Percentiles rank a stretch among this genome's conserved stretches.
Evolutionary conservation across 2,797 vertebrate genomes (phyloP).

Genomic region (Accipiter fasciatus): DNA sequence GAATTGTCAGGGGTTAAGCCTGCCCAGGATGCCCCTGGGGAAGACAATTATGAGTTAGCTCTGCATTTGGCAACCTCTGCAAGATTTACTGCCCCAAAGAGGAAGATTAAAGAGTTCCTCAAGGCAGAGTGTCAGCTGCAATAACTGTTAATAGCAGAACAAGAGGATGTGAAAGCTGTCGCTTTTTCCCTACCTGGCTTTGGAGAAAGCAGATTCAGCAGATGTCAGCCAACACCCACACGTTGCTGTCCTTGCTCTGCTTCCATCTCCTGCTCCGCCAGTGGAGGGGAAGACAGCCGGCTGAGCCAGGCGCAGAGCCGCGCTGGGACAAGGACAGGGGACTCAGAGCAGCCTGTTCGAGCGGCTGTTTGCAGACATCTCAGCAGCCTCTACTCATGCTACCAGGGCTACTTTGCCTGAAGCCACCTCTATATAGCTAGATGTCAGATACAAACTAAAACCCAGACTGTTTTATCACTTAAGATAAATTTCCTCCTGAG

Average conservation of each 20-base stretch:
- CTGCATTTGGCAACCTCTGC: not conserved
- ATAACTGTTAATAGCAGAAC: not conserved
- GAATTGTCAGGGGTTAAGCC: not conserved
- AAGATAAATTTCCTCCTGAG: not conserved
- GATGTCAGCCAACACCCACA: fast-evolving
- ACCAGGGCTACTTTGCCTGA: not conserved
- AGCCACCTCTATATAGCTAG: not conserved
- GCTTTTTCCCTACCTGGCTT: not conserved
- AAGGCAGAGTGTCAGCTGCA: not conserved
- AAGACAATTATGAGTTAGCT: not conserved
- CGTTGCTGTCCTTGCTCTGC: not conserved
- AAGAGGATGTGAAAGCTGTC: not conserved
- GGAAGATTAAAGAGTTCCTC: not conserved
- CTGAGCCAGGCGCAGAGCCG: not conserved
- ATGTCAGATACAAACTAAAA: not conserved
- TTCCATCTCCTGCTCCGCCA: not conserved
- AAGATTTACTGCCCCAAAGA: not conserved
- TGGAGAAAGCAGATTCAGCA: not conserved
- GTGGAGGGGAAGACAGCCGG: not conserved
- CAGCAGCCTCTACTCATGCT: not conserved
- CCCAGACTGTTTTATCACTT: not conserved
- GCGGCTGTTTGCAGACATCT: not conserved
- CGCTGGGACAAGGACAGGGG: not conserved
- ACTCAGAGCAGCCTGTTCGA: not conserved
- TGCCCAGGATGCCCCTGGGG: not conserved